Base-by-base conservation (phyloP, 2,888 invertebrate genomes). In the Siphonodentalium dalli region DNA sequence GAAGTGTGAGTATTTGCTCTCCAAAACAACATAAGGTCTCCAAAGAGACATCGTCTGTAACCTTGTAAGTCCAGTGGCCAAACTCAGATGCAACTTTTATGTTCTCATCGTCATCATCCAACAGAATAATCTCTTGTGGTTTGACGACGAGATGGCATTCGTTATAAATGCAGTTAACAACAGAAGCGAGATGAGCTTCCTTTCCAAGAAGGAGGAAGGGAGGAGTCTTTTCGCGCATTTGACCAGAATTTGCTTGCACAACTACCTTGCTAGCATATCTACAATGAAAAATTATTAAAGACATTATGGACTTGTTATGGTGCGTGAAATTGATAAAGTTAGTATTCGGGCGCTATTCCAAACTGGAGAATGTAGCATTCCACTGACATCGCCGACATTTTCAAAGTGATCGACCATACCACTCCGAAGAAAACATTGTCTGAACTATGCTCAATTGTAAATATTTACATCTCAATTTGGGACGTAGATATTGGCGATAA, bases 91-190 rank as follows among this genome's bases (percentile, higher is more conserved):
- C 77, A 34, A 66, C 66, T n/a, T 66, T 58, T 6, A 71, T 61
- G 44, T 77, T 77, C 46, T 69, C 68, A 21, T 39, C 53, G 44
- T 74, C 74, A 57, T 77, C 77, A 56, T 76, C 74, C 43, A 77
- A 59, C 20, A 77, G 61, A 33, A 76, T 60, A 23, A 76, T 66
- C 53, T 74, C 69, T 3, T 67, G 53, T 20, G 71, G 67, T 27
- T 69, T 66, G 33, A 74, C 67, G 47, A 73, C 65, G 5, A 66
- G 53, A 18, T 68, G 66, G 15, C 55, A 34, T 41, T 58, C 56
- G 44, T 69, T 69, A 51, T 72, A 73, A 1, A 75, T 60, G 40
- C 71, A 66, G 5, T 72, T 74, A 6, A 72, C 49, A 23, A 75
- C 68, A 47, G 66, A 63, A 2, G 74, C 62, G 23, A 75, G 68